These are phyloP conservation scores for Caracal caracal DNA, from an alignment of 2,113 vertebrate species.

Conservation along the genomic window DNA sequence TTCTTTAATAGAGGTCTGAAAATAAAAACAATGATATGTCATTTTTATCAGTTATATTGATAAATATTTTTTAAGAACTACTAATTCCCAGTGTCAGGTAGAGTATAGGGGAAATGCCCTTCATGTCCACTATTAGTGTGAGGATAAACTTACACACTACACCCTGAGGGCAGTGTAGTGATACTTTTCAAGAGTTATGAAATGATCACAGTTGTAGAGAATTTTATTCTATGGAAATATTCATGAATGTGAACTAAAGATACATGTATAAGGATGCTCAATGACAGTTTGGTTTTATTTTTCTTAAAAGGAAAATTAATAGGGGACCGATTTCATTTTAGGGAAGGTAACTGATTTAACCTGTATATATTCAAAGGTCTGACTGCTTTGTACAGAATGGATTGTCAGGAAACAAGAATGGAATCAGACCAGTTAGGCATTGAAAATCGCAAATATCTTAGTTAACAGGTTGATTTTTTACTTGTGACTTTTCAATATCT, in stretches of 20 bases:
- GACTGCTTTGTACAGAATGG: background rate
- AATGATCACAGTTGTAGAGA: background rate
- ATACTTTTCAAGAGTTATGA: background rate
- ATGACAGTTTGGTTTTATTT: conserved; percentile 7
- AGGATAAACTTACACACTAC: background rate
- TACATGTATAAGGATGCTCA: background rate
- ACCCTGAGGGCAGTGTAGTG: background rate
- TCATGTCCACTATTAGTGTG: background rate
- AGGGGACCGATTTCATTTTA: background rate
- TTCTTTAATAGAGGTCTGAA: background rate
- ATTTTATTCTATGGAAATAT: conserved; percentile 2
- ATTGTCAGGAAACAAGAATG: background rate
- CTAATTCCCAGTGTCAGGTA: background rate
- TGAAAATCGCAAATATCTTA: background rate
- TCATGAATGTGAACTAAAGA: background rate
- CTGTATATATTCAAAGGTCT: background rate
- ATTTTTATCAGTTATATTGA: background rate
- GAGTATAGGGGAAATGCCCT: background rate
- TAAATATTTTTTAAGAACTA: conserved; percentile 7
- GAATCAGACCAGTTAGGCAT: background rate
- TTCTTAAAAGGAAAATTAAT: conserved; percentile 11
- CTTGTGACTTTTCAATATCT: background rate
- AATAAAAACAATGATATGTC: background rate
- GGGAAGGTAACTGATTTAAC: background rate
- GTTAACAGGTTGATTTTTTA: background rate